Base-by-base conservation (phyloP, 2,113 vertebrate species). In the Petrocephalus microphthalmus region DNA sequence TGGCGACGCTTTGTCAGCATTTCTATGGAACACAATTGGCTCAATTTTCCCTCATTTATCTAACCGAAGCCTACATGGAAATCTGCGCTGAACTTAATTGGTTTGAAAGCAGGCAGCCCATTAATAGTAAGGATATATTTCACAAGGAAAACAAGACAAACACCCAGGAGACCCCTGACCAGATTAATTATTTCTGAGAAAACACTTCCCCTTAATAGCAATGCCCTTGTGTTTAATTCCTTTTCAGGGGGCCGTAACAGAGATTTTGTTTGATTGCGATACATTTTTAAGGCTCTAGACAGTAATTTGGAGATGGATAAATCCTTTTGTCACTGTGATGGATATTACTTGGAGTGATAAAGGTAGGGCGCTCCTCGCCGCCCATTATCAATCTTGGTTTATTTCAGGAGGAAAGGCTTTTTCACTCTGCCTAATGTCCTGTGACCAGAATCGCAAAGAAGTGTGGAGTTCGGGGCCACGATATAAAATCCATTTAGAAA, bases 381-480 rank as follows among this genome's bases (percentile, higher is more conserved):
- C 64, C 64, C 52, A 45, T 74, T 85, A 88, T 86, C 54, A 37
- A 86, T 81, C 84, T 86, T 74, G 52, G 88, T 57, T 89, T 64
- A 89, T 81, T 86, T 78, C 49, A 81, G 25, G 29, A 56, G 88
- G 64, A 86, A 71, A 56, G 84, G 84, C 42, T 49, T 86, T 89
- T 85, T 67, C 33, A 56, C 64, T 71, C 25, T 89, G 67, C 88
- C 84, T 89, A 86, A 86, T 89, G 88, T 89, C 71, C 88, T 89
- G 82, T 89, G 88, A 81, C 88, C 33, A 45, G 84, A 52, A 86
- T 78, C 51, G 88, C 84, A 53, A 86, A 54, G 81, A 88, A 64
- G 84, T 86, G 84, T 13, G 74, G 37, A 74, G 56, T 86, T 81
- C 64, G 81, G 88, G 60, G 33, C 25, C 83, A 78, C 51, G 25